These are phyloP conservation scores for Chrysaora quinquecirrha DNA, from an alignment of 30 jellyfish, hydroid and myxozoan genomes.

Conservation along the genomic window DNA sequence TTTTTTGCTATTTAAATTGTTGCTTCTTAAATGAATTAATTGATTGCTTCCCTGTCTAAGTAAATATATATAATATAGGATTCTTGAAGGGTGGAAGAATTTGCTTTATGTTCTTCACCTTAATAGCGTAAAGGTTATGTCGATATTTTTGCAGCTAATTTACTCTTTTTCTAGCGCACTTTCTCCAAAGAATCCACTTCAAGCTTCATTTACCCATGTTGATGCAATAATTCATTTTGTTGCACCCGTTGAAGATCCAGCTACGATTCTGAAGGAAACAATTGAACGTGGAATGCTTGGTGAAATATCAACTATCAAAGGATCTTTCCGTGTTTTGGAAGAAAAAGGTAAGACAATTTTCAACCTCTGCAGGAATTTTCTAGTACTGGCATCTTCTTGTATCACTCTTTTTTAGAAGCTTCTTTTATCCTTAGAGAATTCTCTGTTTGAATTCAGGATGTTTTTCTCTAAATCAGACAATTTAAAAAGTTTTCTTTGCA, in stretches of 20 bases:
- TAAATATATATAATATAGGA: too few species aligned
- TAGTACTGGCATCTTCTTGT: background rate
- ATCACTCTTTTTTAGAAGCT: too few species aligned
- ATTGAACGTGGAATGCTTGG: constrained; percentile 82
- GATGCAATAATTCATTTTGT: constrained; percentile 53
- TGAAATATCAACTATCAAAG: constrained; percentile 58
- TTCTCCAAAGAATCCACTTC: constrained; percentile 35
- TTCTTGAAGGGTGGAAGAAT: too few species aligned
- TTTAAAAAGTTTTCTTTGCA: too few species aligned
- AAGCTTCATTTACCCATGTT: constrained; percentile 52
- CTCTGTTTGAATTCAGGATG: too few species aligned
- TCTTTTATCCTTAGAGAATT: too few species aligned
- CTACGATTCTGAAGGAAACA: constrained; percentile 59
- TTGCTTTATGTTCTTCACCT: too few species aligned
- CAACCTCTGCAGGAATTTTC: background rate
- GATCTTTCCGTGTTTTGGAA: constrained; percentile 44
- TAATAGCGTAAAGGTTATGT: too few species aligned
- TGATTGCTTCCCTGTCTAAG: too few species aligned
- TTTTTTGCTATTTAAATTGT: too few species aligned
- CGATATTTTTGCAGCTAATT: background rate
- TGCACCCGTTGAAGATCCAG: constrained; percentile 65
- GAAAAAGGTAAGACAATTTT: constrained; percentile 30
- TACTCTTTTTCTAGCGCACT: constrained; percentile 20
- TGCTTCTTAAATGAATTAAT: too few species aligned
- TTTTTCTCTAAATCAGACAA: too few species aligned